phyloP scores from a whole-genome alignment of 1,140 invertebrate species.

The Wiebesia pumilae region DNA sequence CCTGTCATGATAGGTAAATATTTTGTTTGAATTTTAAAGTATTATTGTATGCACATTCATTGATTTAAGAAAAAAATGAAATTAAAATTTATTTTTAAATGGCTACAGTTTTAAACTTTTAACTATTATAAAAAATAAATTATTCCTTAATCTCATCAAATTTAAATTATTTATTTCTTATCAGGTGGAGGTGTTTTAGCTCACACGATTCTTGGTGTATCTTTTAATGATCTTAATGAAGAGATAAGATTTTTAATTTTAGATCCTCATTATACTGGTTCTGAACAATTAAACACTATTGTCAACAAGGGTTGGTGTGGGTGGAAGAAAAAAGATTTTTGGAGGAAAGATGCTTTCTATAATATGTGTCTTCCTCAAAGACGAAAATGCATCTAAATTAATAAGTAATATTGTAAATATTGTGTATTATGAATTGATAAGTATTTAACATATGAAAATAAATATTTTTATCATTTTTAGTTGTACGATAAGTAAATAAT shows the following conservation, averaged over 20 bases:
- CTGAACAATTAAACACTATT: slow-evolving; percentile 83
- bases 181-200: slow-evolving; percentile 96
- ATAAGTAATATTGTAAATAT: slow-evolving; percentile 43
- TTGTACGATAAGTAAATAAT: not conserved
- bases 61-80: too few species aligned
- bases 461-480: slow-evolving; percentile 14
- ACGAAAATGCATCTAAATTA: slow-evolving; percentile 74
- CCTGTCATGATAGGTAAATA: slow-evolving; percentile 97
- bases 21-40: not conserved
- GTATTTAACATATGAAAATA: slow-evolving; percentile 35
- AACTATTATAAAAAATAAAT: not conserved
- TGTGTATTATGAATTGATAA: slow-evolving; percentile 24
- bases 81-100: too few species aligned
- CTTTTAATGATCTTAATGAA: slow-evolving; percentile 85
- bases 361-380: slow-evolving; percentile 94
- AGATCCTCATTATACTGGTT: slow-evolving; percentile 98
- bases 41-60: not conserved
- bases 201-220: slow-evolving; percentile 97
- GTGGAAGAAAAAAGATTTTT: slow-evolving; percentile 94
- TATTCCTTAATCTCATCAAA: not conserved
- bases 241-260: slow-evolving; percentile 93
- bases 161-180: slow-evolving; percentile 54
- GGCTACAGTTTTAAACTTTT: too few species aligned
- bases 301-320: slow-evolving; percentile 93
- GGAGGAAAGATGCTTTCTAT: slow-evolving; percentile 94